Percentiles rank a stretch among this genome's conserved stretches.
These are phyloP conservation scores for Teleiodes luculella DNA, from an alignment of 2,888 invertebrate genomes.

Conservation along the genomic window DNA sequence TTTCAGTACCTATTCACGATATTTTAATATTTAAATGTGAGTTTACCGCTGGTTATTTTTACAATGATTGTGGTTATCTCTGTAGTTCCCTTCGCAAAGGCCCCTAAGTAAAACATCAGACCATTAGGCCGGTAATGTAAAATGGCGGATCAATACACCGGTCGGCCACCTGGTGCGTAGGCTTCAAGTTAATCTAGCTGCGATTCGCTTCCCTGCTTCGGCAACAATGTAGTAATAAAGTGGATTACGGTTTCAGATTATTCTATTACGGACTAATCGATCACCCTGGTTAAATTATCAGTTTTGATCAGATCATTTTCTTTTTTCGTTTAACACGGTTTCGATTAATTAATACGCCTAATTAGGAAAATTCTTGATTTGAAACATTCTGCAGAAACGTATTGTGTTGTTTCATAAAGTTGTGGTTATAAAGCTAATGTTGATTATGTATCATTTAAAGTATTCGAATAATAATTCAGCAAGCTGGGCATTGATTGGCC, in stretches of 20 bases:
- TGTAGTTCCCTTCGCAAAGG: conserved; percentile 11
- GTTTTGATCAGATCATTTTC: no score
- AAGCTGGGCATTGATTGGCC: conserved; percentile 1
- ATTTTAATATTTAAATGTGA: not conserved
- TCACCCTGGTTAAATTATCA: not conserved
- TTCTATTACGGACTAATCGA: not conserved
- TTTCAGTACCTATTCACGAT: no score
- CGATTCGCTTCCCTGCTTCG: conserved; percentile 15
- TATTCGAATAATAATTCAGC: not conserved
- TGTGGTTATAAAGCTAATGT: no score
- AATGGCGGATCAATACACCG: conserved; percentile 34
- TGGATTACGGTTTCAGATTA: conserved; percentile 5
- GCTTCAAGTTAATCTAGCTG: conserved; percentile 42
- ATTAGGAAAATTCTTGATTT: no score
- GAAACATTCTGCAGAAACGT: no score
- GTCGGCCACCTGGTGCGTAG: conserved; percentile 47
- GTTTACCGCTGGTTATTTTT: not conserved
- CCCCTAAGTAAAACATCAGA: conserved; percentile 22
- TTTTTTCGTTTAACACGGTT: no score
- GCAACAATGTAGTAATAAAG: conserved; percentile 8
- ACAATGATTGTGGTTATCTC: not conserved
- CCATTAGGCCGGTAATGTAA: conserved; percentile 32
- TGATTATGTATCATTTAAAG: no score
- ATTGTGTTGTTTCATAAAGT: no score
- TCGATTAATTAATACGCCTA: no score